phyloP scores from a whole-genome alignment of 1,140 invertebrate species.

The Augochlora pura region DNA sequence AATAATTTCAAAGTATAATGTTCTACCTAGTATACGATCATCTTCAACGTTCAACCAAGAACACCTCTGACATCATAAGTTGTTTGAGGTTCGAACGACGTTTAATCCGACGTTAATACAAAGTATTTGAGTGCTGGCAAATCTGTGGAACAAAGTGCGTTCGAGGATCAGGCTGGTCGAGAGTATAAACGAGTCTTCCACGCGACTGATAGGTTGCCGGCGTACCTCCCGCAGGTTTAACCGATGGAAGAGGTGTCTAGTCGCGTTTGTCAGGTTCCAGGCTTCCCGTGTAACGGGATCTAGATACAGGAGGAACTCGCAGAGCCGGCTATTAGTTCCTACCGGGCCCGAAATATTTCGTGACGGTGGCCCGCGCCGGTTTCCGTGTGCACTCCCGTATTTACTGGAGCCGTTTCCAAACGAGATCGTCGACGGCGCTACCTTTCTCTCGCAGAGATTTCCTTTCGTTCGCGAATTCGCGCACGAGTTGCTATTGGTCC shows the following conservation, averaged over 20 bases:
- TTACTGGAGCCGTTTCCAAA: neutral
- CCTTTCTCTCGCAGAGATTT: conserved; percentile 21
- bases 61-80: no score
- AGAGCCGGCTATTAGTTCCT: conserved; percentile 58
- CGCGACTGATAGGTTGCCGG: conserved; percentile 15
- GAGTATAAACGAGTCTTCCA: neutral
- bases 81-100: no score
- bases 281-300: conserved; percentile 50
- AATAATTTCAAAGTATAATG: no score
- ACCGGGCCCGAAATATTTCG: conserved; percentile 66
- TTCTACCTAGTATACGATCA: no score
- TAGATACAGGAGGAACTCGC: conserved; percentile 38
- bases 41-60: no score
- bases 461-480: conserved; percentile 25
- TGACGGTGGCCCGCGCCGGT: conserved; percentile 7
- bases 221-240: conserved; percentile 62
- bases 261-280: conserved; percentile 41
- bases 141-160: no score
- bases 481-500: neutral
- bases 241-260: conserved; percentile 68
- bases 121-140: no score
- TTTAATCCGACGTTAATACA: no score
- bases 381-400: neutral
- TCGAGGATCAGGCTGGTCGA: neutral
- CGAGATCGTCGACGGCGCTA: neutral